phyloP scores from a whole-genome alignment of 2,797 vertebrate species.

The Gadopsis marmoratus region DNA sequence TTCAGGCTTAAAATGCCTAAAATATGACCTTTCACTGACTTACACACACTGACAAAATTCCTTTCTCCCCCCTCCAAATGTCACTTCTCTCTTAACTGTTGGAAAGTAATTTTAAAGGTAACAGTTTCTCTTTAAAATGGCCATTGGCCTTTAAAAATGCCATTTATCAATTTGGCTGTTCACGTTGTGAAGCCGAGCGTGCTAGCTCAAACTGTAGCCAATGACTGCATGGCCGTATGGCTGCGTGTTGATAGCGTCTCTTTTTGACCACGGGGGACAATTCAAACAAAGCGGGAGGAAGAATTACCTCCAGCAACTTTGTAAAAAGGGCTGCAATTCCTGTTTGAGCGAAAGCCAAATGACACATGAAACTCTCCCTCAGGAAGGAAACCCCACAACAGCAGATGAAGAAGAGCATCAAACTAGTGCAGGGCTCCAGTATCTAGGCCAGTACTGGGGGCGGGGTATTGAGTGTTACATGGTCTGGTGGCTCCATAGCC shows the following conservation, averaged over 20 bases:
- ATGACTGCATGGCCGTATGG: neutral
- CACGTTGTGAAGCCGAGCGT: no score
- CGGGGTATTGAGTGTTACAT: constrained; percentile 72
- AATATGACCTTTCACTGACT: constrained; percentile 6
- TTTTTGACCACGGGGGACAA: constrained; percentile 41
- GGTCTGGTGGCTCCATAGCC: constrained; percentile 81
- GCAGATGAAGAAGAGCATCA: constrained; percentile 66
- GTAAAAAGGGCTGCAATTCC: constrained; percentile 46
- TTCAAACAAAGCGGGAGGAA: constrained; percentile 29
- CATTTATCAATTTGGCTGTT: neutral
- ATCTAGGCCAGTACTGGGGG: constrained; percentile 79
- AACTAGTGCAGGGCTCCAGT: constrained; percentile 58
- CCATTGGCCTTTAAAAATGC: constrained; percentile 1
- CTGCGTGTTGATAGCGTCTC: constrained; percentile 33
- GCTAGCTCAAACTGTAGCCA: constrained; percentile 19
- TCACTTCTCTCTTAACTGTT: neutral
- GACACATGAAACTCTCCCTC: constrained; percentile 67
- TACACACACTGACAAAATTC: constrained; percentile 1
- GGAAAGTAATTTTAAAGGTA: neutral
- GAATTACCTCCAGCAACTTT: constrained; percentile 58
- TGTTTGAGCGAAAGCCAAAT: constrained; percentile 67
- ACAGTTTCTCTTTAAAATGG: neutral
- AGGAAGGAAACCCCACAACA: constrained; percentile 49
- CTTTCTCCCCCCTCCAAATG: neutral
- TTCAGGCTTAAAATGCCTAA: constrained; percentile 8